These are phyloP conservation scores for Gallinago media DNA, from an alignment of 2,113 vertebrate genomes.

Conservation along the genomic window DNA sequence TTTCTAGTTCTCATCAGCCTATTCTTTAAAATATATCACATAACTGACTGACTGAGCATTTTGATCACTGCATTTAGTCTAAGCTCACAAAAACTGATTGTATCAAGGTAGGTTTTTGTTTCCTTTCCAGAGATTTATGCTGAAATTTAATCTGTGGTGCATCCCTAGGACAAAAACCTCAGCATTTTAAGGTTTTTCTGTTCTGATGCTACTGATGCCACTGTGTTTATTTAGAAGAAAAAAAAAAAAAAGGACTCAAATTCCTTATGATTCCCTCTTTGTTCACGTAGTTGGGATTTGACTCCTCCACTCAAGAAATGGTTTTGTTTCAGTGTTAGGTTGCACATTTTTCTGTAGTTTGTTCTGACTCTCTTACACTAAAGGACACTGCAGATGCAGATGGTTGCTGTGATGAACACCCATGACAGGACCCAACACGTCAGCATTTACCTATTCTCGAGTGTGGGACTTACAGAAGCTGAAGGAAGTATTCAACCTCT, in stretches of 20 bases:
- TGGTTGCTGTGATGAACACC: not conserved
- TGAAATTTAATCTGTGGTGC: not conserved
- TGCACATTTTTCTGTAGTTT: not conserved
- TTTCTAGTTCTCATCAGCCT: constrained; percentile 15
- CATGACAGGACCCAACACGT: not conserved
- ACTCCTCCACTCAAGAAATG: not conserved
- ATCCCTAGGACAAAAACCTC: not conserved
- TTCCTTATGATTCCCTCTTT: not conserved
- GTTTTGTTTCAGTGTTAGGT: not conserved
- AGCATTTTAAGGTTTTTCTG: not conserved
- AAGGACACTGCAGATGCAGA: not conserved
- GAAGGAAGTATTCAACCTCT: not conserved
- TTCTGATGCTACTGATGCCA: not conserved
- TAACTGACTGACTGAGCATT: constrained; percentile 17
- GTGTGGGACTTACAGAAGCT: not conserved
- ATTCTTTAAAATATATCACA: not conserved
- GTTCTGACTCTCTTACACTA: not conserved
- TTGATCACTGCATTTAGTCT: not conserved
- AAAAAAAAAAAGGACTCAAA: not conserved
- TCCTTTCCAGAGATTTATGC: not conserved
- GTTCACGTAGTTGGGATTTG: not conserved
- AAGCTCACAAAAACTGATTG: not conserved
- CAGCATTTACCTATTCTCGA: not conserved
- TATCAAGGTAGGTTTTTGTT: not conserved
- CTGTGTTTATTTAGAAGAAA: not conserved